These are phyloP conservation scores for Hycleus cichorii DNA, from an alignment of 1,140 invertebrate genomes.

Conservation along the genomic window DNA sequence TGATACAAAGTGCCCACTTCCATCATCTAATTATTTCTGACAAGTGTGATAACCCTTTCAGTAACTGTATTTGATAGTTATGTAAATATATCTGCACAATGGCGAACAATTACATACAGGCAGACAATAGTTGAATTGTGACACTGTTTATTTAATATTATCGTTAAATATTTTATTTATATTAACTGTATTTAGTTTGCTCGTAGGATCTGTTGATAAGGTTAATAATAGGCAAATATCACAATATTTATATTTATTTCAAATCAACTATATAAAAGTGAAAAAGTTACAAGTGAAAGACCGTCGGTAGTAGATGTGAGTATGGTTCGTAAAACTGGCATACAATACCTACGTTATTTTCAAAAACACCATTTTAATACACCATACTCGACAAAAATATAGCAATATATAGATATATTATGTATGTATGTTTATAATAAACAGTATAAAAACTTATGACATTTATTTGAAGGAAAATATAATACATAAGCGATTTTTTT, in stretches of 20 bases:
- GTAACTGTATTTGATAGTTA: slow-evolving; percentile 38
- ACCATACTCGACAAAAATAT: slow-evolving; percentile 1
- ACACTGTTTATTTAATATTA: too few species aligned
- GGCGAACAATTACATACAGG: too few species aligned
- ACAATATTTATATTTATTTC: slow-evolving; percentile 39
- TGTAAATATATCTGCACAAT: slow-evolving; percentile 33
- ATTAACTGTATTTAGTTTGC: too few species aligned
- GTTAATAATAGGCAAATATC: too few species aligned
- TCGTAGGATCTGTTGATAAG: too few species aligned
- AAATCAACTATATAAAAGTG: slow-evolving; percentile 42
- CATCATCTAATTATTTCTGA: slow-evolving; percentile 40
- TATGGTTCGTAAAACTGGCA: slow-evolving; percentile 25
- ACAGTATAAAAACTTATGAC: background rate
- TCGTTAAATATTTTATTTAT: too few species aligned
- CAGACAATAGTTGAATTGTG: too few species aligned
- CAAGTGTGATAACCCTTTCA: slow-evolving; percentile 38
- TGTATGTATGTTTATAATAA: background rate
- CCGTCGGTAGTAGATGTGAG: slow-evolving; percentile 38
- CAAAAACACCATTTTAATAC: background rate
- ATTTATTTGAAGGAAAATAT: slow-evolving; percentile 1
- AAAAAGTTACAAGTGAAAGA: slow-evolving; percentile 42
- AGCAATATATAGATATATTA: background rate
- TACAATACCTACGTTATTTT: slow-evolving; percentile 7
- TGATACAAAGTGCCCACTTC: slow-evolving; percentile 41
- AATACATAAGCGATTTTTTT: background rate